phyloP scores from a whole-genome alignment of 2,888 invertebrate species.

The Anoplius nigerrimus region DNA sequence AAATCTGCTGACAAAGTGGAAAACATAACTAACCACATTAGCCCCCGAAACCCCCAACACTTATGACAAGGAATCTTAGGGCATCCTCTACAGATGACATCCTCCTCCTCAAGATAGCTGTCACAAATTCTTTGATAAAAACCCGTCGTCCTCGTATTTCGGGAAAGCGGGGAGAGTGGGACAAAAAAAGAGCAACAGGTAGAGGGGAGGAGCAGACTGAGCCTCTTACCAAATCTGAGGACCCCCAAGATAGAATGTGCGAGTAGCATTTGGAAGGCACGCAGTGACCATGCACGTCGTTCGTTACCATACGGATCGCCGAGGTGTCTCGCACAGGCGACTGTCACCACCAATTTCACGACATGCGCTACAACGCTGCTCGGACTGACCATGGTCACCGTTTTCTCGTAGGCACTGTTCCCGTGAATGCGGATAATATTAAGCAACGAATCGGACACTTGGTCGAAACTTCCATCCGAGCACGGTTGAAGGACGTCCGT shows the following conservation, averaged over 20 bases:
- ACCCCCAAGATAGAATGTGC: constrained; percentile 68
- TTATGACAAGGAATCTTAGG: constrained; percentile 39
- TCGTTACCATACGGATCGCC: constrained; percentile 45
- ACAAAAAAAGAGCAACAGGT: neutral
- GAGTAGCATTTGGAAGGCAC: constrained; percentile 68
- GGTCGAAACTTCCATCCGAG: constrained; percentile 33
- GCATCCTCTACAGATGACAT: constrained; percentile 40
- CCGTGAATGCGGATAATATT: constrained; percentile 7
- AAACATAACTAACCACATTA: constrained; percentile 38
- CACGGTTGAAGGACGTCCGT: neutral
- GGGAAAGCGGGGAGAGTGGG: too few species aligned
- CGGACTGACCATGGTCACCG: constrained; percentile 65
- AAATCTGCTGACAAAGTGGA: constrained; percentile 13
- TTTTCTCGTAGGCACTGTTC: constrained; percentile 1
- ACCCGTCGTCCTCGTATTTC: too few species aligned
- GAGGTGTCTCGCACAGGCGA: constrained; percentile 64
- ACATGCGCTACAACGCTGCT: constrained; percentile 67
- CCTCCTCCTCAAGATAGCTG: too few species aligned
- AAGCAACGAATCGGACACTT: neutral
- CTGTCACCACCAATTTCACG: constrained; percentile 63
- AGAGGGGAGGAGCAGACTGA: neutral
- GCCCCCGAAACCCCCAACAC: constrained; percentile 21
- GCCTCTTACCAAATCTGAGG: constrained; percentile 67
- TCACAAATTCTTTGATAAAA: too few species aligned
- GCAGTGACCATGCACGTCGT: constrained; percentile 62